Conservation (phyloP, 2,888 invertebrate species). For the Lottia gigantea region DNA sequence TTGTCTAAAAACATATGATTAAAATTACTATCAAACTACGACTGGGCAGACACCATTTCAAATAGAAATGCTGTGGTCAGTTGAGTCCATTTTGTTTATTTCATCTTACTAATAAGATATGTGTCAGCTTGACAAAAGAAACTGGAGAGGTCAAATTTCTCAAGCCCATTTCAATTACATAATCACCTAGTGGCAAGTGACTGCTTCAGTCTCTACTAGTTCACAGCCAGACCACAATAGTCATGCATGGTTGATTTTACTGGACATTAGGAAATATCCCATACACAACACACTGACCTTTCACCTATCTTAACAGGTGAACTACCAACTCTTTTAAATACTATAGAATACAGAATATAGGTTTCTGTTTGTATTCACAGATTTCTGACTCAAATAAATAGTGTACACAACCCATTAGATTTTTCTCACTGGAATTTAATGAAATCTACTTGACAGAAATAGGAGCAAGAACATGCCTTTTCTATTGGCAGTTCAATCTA, state of each 20-base stretch:
- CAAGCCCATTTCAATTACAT: not conserved
- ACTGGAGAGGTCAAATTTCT: conserved; percentile 1
- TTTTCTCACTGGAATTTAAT: too few relatives aligned
- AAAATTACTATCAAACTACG: too few relatives aligned
- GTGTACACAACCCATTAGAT: too few relatives aligned
- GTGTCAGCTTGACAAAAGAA: conserved; percentile 11
- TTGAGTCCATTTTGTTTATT: conserved; percentile 1
- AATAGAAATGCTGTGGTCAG: not conserved
- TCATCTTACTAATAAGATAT: not conserved
- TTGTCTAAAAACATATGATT: too few relatives aligned
- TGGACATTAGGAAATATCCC: not conserved
- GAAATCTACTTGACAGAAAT: too few relatives aligned
- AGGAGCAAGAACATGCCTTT: too few relatives aligned
- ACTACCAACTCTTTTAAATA: too few relatives aligned
- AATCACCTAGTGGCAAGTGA: not conserved
- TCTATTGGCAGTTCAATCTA: too few relatives aligned
- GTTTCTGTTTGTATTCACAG: too few relatives aligned
- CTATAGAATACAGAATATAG: too few relatives aligned
- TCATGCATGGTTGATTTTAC: not conserved
- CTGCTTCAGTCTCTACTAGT: conserved; percentile 2
- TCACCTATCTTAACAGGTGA: not conserved
- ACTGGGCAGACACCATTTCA: too few relatives aligned
- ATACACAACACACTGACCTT: not conserved
- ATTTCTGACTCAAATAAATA: too few relatives aligned
- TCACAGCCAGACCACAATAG: not conserved